Percentiles rank a stretch among this genome's conserved stretches.
phyloP scores from a whole-genome alignment of 1,140 invertebrate genomes.

The Protaetia brevitarsis region DNA sequence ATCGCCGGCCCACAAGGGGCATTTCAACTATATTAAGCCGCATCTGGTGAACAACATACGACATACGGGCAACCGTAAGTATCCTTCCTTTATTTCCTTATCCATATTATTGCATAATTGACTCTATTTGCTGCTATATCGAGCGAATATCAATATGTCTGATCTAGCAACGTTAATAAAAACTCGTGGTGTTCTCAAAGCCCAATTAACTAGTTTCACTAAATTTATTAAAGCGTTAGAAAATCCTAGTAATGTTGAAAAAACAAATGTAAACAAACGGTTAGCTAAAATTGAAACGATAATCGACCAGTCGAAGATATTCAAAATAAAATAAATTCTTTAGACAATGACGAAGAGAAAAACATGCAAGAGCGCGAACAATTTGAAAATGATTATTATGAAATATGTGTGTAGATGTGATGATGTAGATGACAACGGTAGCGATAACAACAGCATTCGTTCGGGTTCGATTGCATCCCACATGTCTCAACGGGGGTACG shows the following conservation, averaged over 20 bases:
- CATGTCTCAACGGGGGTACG: neutral
- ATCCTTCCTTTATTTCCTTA: neutral
- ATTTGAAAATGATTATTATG: neutral
- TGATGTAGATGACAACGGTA: neutral
- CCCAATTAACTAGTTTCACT: neutral
- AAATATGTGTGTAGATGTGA: neutral
- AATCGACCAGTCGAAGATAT: neutral
- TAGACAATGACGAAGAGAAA: neutral
- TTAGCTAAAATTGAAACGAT: neutral
- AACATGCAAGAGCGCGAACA: neutral
- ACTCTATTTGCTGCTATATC: neutral
- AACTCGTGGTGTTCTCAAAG: neutral
- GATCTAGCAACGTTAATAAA: neutral
- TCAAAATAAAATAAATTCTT: neutral
- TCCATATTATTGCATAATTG: neutral
- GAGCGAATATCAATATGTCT: too few relatives aligned
- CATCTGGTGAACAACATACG: neutral
- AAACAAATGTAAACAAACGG: neutral
- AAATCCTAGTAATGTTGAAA: neutral
- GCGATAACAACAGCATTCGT: neutral
- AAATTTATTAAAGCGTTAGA: neutral
- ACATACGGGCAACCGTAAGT: neutral
- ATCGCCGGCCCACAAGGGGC: neutral
- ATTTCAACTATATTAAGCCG: too few relatives aligned
- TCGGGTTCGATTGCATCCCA: neutral